These are phyloP conservation scores for Diaprepes abbreviatus DNA, from an alignment of 2,888 invertebrate genomes.

Conservation along the genomic window DNA sequence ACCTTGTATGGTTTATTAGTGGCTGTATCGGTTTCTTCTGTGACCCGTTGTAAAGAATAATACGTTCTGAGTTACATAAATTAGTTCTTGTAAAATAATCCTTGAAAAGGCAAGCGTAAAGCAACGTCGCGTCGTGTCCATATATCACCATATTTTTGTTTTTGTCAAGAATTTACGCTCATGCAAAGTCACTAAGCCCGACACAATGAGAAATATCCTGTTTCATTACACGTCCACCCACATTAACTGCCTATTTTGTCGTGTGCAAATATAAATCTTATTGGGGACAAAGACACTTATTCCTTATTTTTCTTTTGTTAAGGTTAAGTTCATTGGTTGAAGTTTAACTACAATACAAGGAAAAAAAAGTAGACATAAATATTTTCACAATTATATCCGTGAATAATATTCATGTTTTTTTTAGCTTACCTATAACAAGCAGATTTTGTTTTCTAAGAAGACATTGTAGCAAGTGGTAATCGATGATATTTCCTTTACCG, in stretches of 20 bases:
- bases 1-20: too few relatives aligned
- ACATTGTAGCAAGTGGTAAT: too few relatives aligned
- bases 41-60: neutral
- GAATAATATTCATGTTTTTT: too few relatives aligned
- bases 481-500: too few relatives aligned
- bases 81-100: conserved; percentile 35
- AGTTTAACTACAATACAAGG: too few relatives aligned
- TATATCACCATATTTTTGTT: conserved; percentile 47
- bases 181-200: conserved; percentile 21
- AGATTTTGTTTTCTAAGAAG: too few relatives aligned
- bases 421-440: too few relatives aligned
- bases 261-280: conserved; percentile 29
- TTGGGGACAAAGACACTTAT: conserved; percentile 37
- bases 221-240: conserved; percentile 44
- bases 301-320: conserved; percentile 18
- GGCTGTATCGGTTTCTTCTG: too few relatives aligned
- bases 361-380: too few relatives aligned
- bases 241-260: conserved; percentile 30
- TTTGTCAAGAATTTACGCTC: conserved; percentile 42
- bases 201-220: conserved; percentile 47
- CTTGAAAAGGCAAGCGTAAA: conserved; percentile 40
- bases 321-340: conserved; percentile 22
- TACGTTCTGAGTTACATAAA: neutral
- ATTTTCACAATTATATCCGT: too few relatives aligned
- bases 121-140: conserved; percentile 37